These are phyloP conservation scores for Stichodactyla mertensii DNA, from an alignment of 64 coral and sea anemone genomes.

Conservation along the genomic window DNA sequence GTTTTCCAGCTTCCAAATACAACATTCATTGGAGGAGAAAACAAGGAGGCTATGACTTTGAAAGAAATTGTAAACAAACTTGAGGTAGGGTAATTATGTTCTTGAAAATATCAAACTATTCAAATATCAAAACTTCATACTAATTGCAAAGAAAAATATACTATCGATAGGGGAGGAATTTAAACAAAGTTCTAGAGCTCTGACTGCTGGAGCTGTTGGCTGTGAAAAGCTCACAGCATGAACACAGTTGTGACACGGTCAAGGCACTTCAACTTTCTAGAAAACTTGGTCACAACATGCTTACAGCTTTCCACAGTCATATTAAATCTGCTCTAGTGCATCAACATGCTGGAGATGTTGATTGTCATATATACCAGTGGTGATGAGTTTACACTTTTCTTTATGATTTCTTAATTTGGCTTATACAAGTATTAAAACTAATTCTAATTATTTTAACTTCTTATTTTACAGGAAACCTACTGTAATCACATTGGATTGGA, in stretches of 20 bases:
- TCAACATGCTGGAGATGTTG: too few relatives aligned
- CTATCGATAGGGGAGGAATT: too few relatives aligned
- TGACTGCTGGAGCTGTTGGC: too few relatives aligned
- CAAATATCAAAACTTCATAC: not conserved
- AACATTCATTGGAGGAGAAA: conserved; percentile 83
- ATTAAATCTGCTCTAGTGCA: too few relatives aligned
- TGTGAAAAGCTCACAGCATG: too few relatives aligned
- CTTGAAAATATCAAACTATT: not conserved
- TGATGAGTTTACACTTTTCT: not conserved
- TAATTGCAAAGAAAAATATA: too few relatives aligned
- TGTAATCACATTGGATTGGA: conserved; percentile 91
- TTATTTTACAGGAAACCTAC: conserved; percentile 49
- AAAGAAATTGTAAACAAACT: conserved; percentile 83
- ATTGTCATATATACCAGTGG: too few relatives aligned
- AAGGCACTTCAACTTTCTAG: too few relatives aligned
- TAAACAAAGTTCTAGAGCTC: too few relatives aligned
- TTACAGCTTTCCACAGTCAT: too few relatives aligned
- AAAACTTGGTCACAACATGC: too few relatives aligned
- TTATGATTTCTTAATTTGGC: not conserved
- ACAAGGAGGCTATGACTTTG: conserved; percentile 46
- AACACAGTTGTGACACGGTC: too few relatives aligned
- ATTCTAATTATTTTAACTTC: not conserved
- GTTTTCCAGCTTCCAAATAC: conserved; percentile 90
- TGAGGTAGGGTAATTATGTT: conserved; percentile 38
- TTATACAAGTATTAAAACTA: not conserved